Conservation (phyloP, 2,113 vertebrate species). For the Rallus limicola region DNA sequence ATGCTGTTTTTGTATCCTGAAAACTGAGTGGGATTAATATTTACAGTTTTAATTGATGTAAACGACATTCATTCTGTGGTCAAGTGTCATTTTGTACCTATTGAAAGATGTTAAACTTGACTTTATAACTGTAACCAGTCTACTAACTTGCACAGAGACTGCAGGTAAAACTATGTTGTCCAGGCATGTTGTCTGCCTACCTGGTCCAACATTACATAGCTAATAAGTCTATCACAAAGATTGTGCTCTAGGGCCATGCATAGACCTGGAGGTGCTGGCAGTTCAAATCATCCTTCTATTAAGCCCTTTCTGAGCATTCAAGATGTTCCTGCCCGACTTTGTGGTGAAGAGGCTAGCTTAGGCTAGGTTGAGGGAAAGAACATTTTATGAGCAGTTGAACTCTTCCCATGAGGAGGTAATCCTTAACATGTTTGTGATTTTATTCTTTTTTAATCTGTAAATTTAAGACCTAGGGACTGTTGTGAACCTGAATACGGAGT, state of each 20-base stretch:
- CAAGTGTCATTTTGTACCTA: constrained; percentile 1
- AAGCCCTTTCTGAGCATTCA: not conserved
- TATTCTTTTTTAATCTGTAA: not conserved
- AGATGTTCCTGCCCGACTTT: not conserved
- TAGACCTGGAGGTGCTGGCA: not conserved
- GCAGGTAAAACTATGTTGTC: not conserved
- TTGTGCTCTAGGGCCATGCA: not conserved
- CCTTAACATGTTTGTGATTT: not conserved
- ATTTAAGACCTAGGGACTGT: not conserved
- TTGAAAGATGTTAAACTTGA: constrained; percentile 6
- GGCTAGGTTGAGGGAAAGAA: not conserved
- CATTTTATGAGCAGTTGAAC: not conserved
- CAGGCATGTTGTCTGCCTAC: not conserved
- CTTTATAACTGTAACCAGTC: not conserved
- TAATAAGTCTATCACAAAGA: not conserved
- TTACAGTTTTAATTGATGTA: constrained; percentile 30
- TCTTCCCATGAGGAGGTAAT: not conserved
- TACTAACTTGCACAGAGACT: not conserved
- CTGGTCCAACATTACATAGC: not conserved
- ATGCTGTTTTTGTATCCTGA: not conserved
- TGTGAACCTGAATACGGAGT: not conserved
- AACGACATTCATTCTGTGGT: not conserved
- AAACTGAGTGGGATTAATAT: not conserved
- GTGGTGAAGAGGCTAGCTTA: not conserved
- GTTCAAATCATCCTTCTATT: not conserved